These are phyloP conservation scores for Adela reaumurella DNA, from an alignment of 2,888 invertebrate genomes.

Conservation along the genomic window DNA sequence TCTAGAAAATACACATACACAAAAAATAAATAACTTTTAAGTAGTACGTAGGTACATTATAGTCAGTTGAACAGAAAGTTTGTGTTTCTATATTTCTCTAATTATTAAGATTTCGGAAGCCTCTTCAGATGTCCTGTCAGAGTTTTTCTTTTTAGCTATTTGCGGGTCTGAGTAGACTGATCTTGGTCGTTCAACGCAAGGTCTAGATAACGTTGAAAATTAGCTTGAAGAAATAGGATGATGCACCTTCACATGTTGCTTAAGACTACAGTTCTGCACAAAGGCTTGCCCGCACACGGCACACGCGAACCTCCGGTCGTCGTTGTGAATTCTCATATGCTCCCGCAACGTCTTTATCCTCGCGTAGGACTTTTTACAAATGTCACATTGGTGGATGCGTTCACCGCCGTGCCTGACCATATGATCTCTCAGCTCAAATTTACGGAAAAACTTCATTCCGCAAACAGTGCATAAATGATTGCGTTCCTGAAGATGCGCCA, in stretches of 20 bases:
- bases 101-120: no score
- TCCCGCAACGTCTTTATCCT: constrained; percentile 41
- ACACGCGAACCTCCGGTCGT: constrained; percentile 39
- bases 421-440: constrained; percentile 53
- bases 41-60: no score
- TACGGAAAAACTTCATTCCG: constrained; percentile 52
- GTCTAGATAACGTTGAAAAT: no score
- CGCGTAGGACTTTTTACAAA: constrained; percentile 49
- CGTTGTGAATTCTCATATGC: constrained; percentile 45
- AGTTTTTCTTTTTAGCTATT: no score
- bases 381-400: constrained; percentile 51
- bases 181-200: no score
- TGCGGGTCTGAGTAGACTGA: no score
- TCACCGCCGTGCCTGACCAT: constrained; percentile 51
- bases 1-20: no score
- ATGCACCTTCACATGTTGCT: constrained; percentile 42
- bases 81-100: no score
- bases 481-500: constrained; percentile 40
- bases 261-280: constrained; percentile 43
- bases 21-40: no score
- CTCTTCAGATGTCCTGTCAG: no score
- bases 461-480: constrained; percentile 50
- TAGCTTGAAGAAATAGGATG: no score
- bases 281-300: constrained; percentile 40
- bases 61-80: no score